Conservation (phyloP, 2,888 invertebrate species). For the Xanthia icteritia region DNA sequence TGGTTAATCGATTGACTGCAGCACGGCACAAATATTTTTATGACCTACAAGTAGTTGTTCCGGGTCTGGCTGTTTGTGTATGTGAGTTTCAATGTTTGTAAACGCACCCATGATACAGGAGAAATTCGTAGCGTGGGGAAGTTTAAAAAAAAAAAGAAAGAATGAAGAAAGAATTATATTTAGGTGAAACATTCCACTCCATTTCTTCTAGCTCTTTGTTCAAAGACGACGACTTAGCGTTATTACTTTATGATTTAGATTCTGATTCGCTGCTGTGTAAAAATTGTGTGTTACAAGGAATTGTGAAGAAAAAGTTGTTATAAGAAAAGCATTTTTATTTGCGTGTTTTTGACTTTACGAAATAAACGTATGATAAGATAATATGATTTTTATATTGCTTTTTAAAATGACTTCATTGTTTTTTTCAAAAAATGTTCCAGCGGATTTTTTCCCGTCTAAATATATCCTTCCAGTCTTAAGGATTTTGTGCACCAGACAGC, state of each 20-base stretch:
- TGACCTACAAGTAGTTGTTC: too few species aligned
- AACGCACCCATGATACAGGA: too few species aligned
- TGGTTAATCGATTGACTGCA: too few species aligned
- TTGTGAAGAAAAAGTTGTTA: neutral
- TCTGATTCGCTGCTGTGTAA: neutral
- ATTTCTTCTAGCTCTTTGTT: neutral
- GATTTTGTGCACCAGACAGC: too few species aligned
- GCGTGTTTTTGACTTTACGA: neutral
- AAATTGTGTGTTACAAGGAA: slow-evolving; percentile 2
- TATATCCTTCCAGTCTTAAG: neutral
- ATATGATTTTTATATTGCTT: neutral
- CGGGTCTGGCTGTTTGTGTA: too few species aligned
- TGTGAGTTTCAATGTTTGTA: too few species aligned
- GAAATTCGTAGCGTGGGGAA: too few species aligned
- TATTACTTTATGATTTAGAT: slow-evolving; percentile 27
- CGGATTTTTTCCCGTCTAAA: neutral
- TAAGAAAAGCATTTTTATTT: slow-evolving; percentile 15
- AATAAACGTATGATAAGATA: neutral
- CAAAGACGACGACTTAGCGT: neutral
- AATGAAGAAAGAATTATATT: too few species aligned
- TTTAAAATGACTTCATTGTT: neutral
- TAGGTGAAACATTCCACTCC: neutral
- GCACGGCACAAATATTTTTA: too few species aligned
- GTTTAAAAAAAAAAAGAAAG: too few species aligned
- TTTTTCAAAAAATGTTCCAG: neutral